These are phyloP conservation scores for Tetragnatha montana DNA, from an alignment of 2,888 invertebrate species.

Conservation along the genomic window DNA sequence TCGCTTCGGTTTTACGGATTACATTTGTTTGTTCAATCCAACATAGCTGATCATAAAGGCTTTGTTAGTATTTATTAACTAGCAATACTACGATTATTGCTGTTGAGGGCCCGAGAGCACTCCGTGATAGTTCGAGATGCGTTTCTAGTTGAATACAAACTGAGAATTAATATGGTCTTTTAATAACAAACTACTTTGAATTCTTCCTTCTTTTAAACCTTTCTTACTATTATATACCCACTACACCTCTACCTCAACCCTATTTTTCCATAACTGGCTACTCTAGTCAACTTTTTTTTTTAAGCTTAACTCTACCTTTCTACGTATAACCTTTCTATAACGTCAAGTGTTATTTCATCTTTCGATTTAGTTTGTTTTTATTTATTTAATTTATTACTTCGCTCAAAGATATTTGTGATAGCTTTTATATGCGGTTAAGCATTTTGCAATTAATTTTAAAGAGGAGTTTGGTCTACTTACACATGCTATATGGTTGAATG, in stretches of 20 bases:
- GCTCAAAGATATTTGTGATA: conserved; percentile 46
- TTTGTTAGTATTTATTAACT: neutral
- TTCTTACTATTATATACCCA: no score
- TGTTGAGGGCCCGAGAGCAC: neutral
- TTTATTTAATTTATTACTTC: conserved; percentile 7
- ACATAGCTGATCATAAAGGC: neutral
- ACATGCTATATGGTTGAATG: conserved; percentile 23
- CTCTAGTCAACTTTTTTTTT: neutral
- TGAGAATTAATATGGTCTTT: neutral
- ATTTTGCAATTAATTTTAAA: neutral
- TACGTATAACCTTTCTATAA: neutral
- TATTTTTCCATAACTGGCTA: neutral
- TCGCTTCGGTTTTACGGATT: neutral
- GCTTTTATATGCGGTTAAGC: conserved; percentile 17
- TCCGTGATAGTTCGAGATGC: neutral
- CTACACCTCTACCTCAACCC: no score
- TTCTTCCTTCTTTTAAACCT: neutral
- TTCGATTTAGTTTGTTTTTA: neutral
- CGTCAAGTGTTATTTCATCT: neutral
- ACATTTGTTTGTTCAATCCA: neutral
- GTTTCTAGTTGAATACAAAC: neutral
- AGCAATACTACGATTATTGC: neutral
- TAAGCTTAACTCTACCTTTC: neutral
- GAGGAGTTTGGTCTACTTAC: conserved; percentile 32
- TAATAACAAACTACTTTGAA: neutral